Evolutionary conservation across 2,888 invertebrate species (phyloP).

Genomic region (Cyclophora punctaria): DNA sequence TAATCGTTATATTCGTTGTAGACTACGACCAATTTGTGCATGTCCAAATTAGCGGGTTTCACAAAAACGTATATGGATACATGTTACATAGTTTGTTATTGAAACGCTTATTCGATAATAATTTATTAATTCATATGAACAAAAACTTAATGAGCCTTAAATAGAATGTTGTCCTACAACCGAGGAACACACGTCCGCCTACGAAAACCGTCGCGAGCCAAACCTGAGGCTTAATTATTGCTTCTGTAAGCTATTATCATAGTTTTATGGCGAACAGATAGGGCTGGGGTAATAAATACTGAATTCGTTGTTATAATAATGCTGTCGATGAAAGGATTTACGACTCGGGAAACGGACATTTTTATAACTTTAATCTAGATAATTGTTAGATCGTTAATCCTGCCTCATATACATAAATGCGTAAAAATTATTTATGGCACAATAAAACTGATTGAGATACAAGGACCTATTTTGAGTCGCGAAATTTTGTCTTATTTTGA

Average conservation of each 20-base stretch:
- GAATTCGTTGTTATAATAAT: no score
- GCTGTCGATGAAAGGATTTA: no score
- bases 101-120: conserved; percentile 17
- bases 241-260: conserved; percentile 8
- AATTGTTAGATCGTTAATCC: no score
- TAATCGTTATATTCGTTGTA: not conserved
- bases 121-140: conserved; percentile 24
- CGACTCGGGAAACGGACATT: no score
- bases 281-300: no score
- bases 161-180: conserved; percentile 58
- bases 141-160: conserved; percentile 43
- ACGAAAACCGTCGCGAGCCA: conserved; percentile 31
- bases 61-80: conserved; percentile 15
- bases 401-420: no score
- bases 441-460: no score
- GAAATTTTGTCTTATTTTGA: no score
- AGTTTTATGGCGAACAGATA: no score
- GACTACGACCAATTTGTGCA: not conserved
- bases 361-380: no score
- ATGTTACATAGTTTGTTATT: conserved; percentile 11
- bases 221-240: conserved; percentile 54
- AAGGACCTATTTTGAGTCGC: no score
- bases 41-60: not conserved
- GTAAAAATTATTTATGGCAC: no score
- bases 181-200: conserved; percentile 41